phyloP scores from a whole-genome alignment of 2,113 vertebrate genomes.

The Tringa solitaria region DNA sequence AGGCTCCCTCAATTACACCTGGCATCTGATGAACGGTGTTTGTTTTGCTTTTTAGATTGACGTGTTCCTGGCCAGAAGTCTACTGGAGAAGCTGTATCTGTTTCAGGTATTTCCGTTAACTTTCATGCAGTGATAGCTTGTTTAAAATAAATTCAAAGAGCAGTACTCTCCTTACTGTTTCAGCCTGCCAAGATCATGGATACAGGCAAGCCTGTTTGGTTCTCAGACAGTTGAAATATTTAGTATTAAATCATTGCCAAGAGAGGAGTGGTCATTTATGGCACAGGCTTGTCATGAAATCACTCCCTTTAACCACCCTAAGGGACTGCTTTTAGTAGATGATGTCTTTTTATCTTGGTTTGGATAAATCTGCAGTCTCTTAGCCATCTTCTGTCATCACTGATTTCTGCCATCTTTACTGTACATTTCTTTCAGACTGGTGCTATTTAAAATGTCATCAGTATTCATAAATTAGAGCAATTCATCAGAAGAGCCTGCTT shows the following conservation, averaged over 20 bases:
- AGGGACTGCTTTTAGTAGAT: not conserved
- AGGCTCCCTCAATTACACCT: not conserved
- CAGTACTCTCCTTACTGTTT: not conserved
- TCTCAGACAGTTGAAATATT: not conserved
- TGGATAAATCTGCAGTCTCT: not conserved
- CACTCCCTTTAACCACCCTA: not conserved
- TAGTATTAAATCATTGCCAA: not conserved
- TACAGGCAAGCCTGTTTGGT: not conserved
- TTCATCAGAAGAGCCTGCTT: not conserved
- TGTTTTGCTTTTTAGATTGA: conserved; percentile 82
- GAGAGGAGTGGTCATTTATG: not conserved
- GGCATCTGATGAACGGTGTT: not conserved
- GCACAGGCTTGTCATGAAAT: not conserved
- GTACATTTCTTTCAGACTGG: not conserved
- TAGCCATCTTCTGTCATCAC: not conserved
- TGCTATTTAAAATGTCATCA: not conserved
- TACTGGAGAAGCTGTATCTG: conserved; percentile 94
- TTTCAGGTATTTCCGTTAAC: conserved; percentile 85
- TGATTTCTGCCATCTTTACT: not conserved
- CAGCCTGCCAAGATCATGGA: not conserved
- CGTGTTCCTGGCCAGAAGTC: conserved; percentile 94
- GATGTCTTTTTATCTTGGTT: not conserved
- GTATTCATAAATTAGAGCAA: not conserved
- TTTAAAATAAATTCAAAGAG: not conserved
- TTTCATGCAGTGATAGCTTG: not conserved